Percentiles rank a stretch among this genome's conserved stretches.
Conservation (phyloP, 2,888 invertebrate species). For the Trichogramma evanescens region DNA sequence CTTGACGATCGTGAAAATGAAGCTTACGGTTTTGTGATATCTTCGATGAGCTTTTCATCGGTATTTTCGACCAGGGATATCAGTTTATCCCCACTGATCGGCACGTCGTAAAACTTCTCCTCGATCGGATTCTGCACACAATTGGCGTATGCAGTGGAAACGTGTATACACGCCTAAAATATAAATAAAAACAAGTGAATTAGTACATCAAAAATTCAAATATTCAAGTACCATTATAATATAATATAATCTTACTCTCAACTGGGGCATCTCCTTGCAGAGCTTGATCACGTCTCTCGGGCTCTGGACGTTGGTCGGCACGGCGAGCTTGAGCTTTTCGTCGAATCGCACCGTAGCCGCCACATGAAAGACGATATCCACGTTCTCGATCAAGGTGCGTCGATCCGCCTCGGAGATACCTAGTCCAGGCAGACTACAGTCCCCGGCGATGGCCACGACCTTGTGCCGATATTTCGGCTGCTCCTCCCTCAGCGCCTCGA, state of each 20-base stretch:
- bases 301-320: constrained; percentile 67
- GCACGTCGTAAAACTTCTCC: constrained; percentile 53
- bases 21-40: constrained; percentile 51
- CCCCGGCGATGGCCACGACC: constrained; percentile 53
- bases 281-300: constrained; percentile 60
- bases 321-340: constrained; percentile 65
- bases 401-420: constrained; percentile 56
- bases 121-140: constrained; percentile 50
- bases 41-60: constrained; percentile 51
- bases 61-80: constrained; percentile 50
- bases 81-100: constrained; percentile 51
- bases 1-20: background rate
- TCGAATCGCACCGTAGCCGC: constrained; percentile 62
- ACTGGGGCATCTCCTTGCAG: constrained; percentile 58
- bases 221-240: background rate
- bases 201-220: background rate
- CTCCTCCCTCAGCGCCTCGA: constrained; percentile 51
- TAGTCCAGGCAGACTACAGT: constrained; percentile 56
- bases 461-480: constrained; percentile 60
- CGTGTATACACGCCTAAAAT: constrained; percentile 50
- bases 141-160: constrained; percentile 57
- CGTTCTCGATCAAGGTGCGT: constrained; percentile 49
- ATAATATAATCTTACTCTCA: constrained; percentile 49
- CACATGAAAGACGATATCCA: constrained; percentile 53
- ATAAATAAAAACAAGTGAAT: background rate